Evolutionary conservation across 2,113 vertebrate genomes (phyloP), one percentile per base, ranked within the genome.

Genomic region (Geococcyx californianus): DNA sequence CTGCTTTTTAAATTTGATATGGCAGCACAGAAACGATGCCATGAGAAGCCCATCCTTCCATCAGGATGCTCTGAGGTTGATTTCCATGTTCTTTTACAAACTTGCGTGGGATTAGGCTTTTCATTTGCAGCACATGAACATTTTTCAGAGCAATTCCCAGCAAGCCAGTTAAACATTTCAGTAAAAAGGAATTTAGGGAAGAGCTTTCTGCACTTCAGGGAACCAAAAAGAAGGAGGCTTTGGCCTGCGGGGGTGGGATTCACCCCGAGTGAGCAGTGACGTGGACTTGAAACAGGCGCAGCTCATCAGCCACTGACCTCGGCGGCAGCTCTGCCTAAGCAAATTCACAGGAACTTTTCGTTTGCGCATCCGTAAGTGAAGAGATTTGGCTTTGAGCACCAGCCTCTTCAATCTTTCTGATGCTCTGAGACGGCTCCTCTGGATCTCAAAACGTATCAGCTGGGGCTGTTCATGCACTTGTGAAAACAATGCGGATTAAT

Each of bases 401-500:
- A 34, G 34, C n/a, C 44, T 94, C 76, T 78, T 80, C 34, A 55
- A 26, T 66, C 68, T 40, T 84, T 51, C 1, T 8, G 89, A 56
- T 60, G 88, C 78, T 80, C 82, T 83, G 75, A 59, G 79, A 75
- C 74, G 69, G 34, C 45, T 95, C 70, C 56, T 91, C 62, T 49
- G 28, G 49, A 85, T 95, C 94, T 93, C 75, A 77, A 96, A 93
- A 63, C 6, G 0, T 66, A 68, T 82, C 75, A 91, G 47, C 84
- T 34, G 67, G n/a, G 58, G 45, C 56, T 78, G 55, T 56, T 74
- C 75, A 81, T 33, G 56, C 90, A 78, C 63, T 90, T 86, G 85
- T 94, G 80, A 93, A 97, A 96, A 94, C 79, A 91, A 19, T 9
- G 42, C 4, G 3, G 40, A 68, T 96, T 92, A 84, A 91, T 77